Conservation (phyloP, 2,888 invertebrate species). For the Trichopoda pennipes region DNA sequence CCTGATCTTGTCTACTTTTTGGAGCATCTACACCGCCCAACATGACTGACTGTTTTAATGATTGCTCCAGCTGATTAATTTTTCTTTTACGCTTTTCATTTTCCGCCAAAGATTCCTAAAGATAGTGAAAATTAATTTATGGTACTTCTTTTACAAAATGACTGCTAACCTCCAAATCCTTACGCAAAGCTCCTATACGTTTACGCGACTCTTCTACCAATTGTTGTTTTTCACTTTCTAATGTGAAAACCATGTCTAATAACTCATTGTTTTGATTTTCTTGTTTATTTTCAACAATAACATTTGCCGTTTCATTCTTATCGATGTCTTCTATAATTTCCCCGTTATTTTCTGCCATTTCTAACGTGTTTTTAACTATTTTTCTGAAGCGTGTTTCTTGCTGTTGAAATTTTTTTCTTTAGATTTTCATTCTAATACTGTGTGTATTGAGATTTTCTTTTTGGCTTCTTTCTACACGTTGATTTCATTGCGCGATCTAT, state of each 20-base stretch:
- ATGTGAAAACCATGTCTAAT: constrained; percentile 78
- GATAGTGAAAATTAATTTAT: not conserved
- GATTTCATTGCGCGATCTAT: constrained; percentile 68
- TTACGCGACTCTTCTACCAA: constrained; percentile 79
- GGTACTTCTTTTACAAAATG: not conserved
- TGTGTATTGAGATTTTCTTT: constrained; percentile 47
- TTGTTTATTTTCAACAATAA: constrained; percentile 8
- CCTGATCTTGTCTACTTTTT: constrained; percentile 79
- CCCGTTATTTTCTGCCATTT: constrained; percentile 74
- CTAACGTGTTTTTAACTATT: constrained; percentile 15
- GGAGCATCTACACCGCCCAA: constrained; percentile 78
- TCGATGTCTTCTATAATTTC: constrained; percentile 73
- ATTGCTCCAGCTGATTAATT: constrained; percentile 77
- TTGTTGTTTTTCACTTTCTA: constrained; percentile 80
- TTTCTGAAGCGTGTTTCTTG: constrained; percentile 40
- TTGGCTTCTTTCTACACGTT: constrained; percentile 34
- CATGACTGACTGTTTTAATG: constrained; percentile 78
- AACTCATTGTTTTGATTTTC: constrained; percentile 72
- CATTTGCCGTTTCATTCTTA: constrained; percentile 70
- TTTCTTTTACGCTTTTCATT: constrained; percentile 78
- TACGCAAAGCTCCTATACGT: constrained; percentile 76
- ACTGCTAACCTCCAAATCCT: constrained; percentile 79
- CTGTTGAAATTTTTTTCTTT: constrained; percentile 58
- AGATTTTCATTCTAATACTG: constrained; percentile 49
- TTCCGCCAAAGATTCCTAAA: constrained; percentile 76